Evolutionary conservation across 1,140 invertebrate genomes (phyloP), one percentile per base, ranked within the genome.

Genomic region (Ceratosolen solmsi): DNA sequence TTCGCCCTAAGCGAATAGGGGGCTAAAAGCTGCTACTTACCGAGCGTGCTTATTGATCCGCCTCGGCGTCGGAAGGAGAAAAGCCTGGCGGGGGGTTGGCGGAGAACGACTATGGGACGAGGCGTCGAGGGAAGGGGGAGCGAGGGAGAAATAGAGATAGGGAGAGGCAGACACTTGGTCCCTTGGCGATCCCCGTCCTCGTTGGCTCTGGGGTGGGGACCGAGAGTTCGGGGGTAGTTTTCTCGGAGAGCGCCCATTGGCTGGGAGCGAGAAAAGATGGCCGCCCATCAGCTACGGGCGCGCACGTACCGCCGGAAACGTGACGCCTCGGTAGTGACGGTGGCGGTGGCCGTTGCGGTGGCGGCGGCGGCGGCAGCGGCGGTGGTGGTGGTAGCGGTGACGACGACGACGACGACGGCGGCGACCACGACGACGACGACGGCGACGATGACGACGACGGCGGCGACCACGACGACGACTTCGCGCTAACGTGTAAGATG

Each of bases 261-360:
- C 77, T 76, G 84, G 79, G 76, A 73, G 41, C 80, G 41, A 25
- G 84, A 49, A 85, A 92, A 91, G 87, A 92, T 92, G 90, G 91
- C 90, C 84, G 89, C 84, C 87, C 84, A 86, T 75, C 54, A 86
- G 86, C 87, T n/a, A 46, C 80, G 60, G 51, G 46, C 17, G 54
- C 58, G 41, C 70, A 46, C 70, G 36, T 58, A 36, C 56, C 56
- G 89, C 86, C 89, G 89, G 88, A 91, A 91, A 89, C 88, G 87
- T 87, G 89, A 89, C 86, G 87, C 84, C 85, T 87, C 79, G 84
- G 25, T 22, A 36, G 25, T 36, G 65, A 70, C 36, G 65, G 8
- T 83, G 82, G 22, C 71, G 71, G 3, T 38, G 68, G 25, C 68
- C 17, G 25, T 1, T 20, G 17, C 68, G 71, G 3, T 49, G 22